Conservation (phyloP, 1,140 invertebrate genomes). For the Apocrypta bakeri region DNA sequence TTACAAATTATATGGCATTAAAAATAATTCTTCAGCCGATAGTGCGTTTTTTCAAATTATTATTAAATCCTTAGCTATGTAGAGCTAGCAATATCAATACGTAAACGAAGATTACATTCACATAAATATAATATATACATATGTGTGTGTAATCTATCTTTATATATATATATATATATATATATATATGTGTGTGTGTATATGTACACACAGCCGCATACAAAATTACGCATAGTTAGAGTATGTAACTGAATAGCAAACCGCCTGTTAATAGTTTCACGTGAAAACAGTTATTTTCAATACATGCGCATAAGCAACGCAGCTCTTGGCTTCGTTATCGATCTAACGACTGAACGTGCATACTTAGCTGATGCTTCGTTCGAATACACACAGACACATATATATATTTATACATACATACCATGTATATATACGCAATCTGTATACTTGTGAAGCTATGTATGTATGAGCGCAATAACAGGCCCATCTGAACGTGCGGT, state of each 20-base stretch:
- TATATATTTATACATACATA: not conserved
- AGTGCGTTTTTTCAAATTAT: too few species aligned
- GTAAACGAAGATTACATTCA: too few species aligned
- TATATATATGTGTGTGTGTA: too few species aligned
- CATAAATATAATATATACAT: too few species aligned
- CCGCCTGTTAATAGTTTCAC: constrained; percentile 33
- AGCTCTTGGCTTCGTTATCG: constrained; percentile 14
- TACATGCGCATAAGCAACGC: not conserved
- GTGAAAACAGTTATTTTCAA: constrained; percentile 27
- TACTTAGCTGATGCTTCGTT: too few species aligned
- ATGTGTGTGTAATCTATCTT: too few species aligned
- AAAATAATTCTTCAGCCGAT: too few species aligned
- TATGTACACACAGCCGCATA: too few species aligned
- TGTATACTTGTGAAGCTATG: not conserved
- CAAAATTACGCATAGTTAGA: constrained; percentile 26
- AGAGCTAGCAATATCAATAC: too few species aligned
- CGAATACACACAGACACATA: not conserved
- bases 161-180: too few species aligned
- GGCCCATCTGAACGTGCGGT: not conserved
- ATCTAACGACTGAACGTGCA: constrained; percentile 3
- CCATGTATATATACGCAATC: not conserved
- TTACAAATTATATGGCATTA: too few species aligned
- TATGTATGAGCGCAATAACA: not conserved
- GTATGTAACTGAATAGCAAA: not conserved
- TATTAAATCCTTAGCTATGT: too few species aligned